Evolutionary conservation across 92 coral and sea anemone genomes (phyloP).

Genomic region (Siderastrea radians): DNA sequence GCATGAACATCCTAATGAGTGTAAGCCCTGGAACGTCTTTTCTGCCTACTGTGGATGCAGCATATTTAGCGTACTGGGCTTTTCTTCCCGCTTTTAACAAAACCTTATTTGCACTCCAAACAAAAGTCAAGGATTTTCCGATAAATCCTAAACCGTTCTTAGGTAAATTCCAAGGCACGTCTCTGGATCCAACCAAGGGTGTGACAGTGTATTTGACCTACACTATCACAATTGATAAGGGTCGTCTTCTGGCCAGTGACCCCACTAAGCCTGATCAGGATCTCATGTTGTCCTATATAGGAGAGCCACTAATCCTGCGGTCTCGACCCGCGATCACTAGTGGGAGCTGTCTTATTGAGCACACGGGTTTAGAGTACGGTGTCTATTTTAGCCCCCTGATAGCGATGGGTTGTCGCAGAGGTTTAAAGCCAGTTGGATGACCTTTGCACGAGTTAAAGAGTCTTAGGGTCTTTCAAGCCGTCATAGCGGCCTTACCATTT

Average conservation of each 20-base stretch:
- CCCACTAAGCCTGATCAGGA: too few relatives aligned
- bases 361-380: too few relatives aligned
- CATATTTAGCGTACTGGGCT: conserved; percentile 51
- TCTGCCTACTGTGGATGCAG: conserved; percentile 29
- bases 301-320: conserved; percentile 57
- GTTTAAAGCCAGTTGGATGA: conserved; percentile 51
- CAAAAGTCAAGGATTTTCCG: conserved; percentile 41
- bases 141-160: conserved; percentile 57
- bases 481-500: too few relatives aligned
- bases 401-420: conserved; percentile 49
- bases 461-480: too few relatives aligned
- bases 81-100: conserved; percentile 70
- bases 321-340: neutral
- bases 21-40: neutral
- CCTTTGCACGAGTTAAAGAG: conserved; percentile 9
- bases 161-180: conserved; percentile 54
- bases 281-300: conserved; percentile 17
- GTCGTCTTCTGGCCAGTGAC: conserved; percentile 30
- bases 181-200: conserved; percentile 38
- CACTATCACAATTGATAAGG: conserved; percentile 26
- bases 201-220: conserved; percentile 6
- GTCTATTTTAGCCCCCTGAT: too few relatives aligned
- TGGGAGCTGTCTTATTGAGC: too few relatives aligned
- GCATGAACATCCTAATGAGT: conserved; percentile 33
- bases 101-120: conserved; percentile 59